Conservation (phyloP, 2,888 invertebrate genomes). For the Pterobdella sp. region DNA sequence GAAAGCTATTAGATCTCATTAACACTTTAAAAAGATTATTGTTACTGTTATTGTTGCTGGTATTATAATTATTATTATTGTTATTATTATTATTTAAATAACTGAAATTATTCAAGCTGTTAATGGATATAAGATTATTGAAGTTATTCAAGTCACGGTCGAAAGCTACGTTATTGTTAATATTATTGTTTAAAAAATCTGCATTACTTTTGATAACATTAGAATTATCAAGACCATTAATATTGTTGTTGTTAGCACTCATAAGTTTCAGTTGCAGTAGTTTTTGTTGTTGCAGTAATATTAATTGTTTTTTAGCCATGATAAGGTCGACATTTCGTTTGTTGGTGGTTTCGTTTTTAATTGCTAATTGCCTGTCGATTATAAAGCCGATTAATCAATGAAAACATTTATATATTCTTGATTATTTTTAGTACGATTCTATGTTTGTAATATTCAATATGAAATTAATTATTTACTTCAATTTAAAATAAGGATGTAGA, state of each 20-base stretch:
- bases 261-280: too few species aligned
- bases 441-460: too few species aligned
- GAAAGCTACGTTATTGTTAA: slow-evolving; percentile 7
- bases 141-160: neutral
- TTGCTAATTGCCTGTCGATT: too few species aligned
- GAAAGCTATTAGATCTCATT: slow-evolving; percentile 8
- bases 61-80: neutral
- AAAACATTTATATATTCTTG: too few species aligned
- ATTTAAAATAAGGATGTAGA: too few species aligned
- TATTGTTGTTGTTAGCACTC: neutral
- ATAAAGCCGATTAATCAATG: too few species aligned
- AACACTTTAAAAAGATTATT: neutral
- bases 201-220: slow-evolving; percentile 5
- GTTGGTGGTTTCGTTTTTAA: too few species aligned
- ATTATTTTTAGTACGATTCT: too few species aligned
- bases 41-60: neutral
- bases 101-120: neutral
- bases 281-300: too few species aligned
- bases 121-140: neutral
- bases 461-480: too few species aligned
- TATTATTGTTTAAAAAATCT: neutral
- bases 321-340: too few species aligned
- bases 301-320: too few species aligned
- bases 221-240: neutral
- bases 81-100: neutral